Base-by-base conservation (phyloP, 1,140 invertebrate species). In the Aporrectodea caliginosa region DNA sequence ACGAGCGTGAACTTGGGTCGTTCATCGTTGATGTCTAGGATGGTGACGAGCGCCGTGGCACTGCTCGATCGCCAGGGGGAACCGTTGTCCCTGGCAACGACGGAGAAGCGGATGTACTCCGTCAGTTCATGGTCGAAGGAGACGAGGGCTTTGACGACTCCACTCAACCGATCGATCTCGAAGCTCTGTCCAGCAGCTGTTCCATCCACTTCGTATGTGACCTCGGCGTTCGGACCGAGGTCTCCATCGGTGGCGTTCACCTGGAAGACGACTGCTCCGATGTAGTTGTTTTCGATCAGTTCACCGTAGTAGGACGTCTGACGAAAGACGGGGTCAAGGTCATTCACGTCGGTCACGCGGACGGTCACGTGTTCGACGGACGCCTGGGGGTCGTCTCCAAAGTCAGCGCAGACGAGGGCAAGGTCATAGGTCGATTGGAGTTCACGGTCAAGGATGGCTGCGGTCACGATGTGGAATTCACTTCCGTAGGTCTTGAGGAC, bases 391-490 rank as follows among this genome's bases (percentile, higher is more conserved):
- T 94, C 93, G 1, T 89, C 90, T 0, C 96, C 96, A 85, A 93
- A 92, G 88, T 98, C 96, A 77, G 91, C 90, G 0, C 94, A 96
- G 88, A 95, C 93, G 16, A 94, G 92, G 1, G 93, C 92, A 27
- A 97, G 87, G 82, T 95, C 93, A 87, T 97, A 94, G 0, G 91
- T 87, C 27, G 91, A 90, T 82, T 92, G 92, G 0, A 87, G 88
- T 90, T 98, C 96, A 30, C 96, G 90, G 87, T 98, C 95, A 69
- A 98, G 89, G 1, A 91, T 90, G 82, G 92, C 91, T 78, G 92
- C 92, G 1, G 95, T 96, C 22, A 91, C 92, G 70, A 98, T 94
- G 84, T 94, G 92, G 76, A 96, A 95, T 94, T 88, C 84, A 16
- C 81, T 72, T 1, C 83, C 75, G 73, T 78, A 78, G 12, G 73